Conservation (phyloP, 2,797 vertebrate species). For the Distichodus sexfasciatus region DNA sequence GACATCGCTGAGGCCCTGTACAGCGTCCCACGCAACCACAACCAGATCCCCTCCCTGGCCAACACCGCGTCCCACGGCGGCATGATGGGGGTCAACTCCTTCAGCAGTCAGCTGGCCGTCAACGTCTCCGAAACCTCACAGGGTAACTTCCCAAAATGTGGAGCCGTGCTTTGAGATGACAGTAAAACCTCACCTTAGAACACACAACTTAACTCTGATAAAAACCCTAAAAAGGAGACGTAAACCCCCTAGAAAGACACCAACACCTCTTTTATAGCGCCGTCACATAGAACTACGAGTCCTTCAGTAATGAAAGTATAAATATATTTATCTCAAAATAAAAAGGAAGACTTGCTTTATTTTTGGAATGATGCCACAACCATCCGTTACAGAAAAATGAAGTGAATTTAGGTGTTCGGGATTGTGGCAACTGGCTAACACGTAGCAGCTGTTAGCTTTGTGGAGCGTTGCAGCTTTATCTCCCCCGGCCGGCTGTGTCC, state of each 20-base stretch:
- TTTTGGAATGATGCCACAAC: too few relatives aligned
- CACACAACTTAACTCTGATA: not conserved
- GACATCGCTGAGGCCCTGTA: slow-evolving; percentile 98
- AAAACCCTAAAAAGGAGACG: too few relatives aligned
- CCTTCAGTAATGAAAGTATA: too few relatives aligned
- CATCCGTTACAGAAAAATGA: too few relatives aligned
- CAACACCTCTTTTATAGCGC: too few relatives aligned
- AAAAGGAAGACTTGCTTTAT: too few relatives aligned
- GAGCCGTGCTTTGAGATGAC: slow-evolving; percentile 42
- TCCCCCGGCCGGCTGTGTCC: slow-evolving; percentile 52
- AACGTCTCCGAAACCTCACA: slow-evolving; percentile 98
- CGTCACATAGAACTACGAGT: too few relatives aligned
- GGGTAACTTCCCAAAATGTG: slow-evolving; percentile 96
- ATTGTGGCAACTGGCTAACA: not conserved
- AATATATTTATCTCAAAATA: too few relatives aligned
- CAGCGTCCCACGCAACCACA: slow-evolving; percentile 99
- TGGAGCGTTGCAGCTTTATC: slow-evolving; percentile 46
- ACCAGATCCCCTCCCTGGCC: slow-evolving; percentile 98
- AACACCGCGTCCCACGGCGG: slow-evolving; percentile 95
- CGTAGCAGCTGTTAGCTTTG: not conserved
- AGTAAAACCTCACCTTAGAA: slow-evolving; percentile 34
- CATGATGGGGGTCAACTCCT: slow-evolving; percentile 99
- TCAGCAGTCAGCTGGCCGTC: slow-evolving; percentile 98
- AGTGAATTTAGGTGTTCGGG: too few relatives aligned
- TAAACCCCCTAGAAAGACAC: too few relatives aligned